A percentile compares a stretch with the other conserved stretches of the same genome.
Conservation (phyloP, 2,113 vertebrate species). For the Malaclemys terrapin region DNA sequence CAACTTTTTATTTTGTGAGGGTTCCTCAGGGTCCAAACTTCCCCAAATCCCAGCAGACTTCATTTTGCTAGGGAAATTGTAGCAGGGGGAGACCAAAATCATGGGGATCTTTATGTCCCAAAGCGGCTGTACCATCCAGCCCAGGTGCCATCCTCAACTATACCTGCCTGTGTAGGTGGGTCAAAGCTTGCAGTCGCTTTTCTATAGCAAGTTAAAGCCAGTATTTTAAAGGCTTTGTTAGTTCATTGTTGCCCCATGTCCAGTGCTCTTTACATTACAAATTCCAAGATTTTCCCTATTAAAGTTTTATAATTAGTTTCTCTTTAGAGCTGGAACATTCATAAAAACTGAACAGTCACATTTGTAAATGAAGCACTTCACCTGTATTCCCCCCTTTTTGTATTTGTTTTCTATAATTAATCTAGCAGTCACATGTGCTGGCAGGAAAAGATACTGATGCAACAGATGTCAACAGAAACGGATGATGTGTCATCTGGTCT, state of each 20-base stretch:
- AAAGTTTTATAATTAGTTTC: neutral
- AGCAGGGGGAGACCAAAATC: neutral
- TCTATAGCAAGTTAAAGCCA: neutral
- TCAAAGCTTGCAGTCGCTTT: neutral
- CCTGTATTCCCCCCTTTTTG: neutral
- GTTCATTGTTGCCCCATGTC: neutral
- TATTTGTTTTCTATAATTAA: neutral
- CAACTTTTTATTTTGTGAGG: neutral
- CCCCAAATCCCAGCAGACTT: neutral
- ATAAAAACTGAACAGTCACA: rapidly evolving
- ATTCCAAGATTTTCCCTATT: neutral
- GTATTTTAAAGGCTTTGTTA: neutral
- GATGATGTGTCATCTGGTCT: neutral
- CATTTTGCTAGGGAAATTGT: neutral
- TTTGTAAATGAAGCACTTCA: neutral
- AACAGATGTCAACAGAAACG: neutral
- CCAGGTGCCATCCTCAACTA: neutral
- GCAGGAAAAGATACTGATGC: neutral
- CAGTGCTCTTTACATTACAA: neutral
- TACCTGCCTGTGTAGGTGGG: neutral
- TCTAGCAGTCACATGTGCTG: neutral
- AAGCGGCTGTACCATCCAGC: rapidly evolving
- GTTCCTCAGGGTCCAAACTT: neutral
- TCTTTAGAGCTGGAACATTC: neutral
- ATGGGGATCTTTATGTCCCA: neutral